A percentile compares a stretch with the other conserved stretches of the same genome.
Conservation (phyloP, 2,113 vertebrate species). For the Otus sunia region DNA sequence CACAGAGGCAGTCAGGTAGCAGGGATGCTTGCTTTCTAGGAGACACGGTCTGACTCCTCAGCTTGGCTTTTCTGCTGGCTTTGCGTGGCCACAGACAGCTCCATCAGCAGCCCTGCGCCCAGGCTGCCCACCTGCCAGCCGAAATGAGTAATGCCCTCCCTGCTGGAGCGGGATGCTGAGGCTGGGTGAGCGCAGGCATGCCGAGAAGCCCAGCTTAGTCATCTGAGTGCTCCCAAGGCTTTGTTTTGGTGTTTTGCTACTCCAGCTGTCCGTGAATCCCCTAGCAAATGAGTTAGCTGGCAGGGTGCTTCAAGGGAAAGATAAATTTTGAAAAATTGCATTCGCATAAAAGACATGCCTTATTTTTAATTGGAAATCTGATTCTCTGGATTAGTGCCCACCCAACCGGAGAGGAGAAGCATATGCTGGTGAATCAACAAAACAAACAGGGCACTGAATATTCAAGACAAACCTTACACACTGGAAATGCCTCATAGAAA, state of each 20-base stretch:
- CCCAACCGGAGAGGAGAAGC: constrained; percentile 36
- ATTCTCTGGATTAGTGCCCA: constrained; percentile 40
- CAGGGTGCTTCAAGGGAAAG: constrained; percentile 14
- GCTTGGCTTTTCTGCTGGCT: neutral
- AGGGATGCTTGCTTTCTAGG: neutral
- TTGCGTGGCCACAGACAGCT: neutral
- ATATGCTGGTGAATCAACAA: constrained; percentile 47
- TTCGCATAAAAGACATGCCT: neutral
- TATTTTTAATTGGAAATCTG: constrained; percentile 43
- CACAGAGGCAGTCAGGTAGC: neutral
- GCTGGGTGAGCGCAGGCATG: neutral
- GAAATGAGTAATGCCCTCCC: neutral
- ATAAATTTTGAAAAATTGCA: neutral
- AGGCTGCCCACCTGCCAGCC: neutral
- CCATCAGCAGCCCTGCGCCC: neutral
- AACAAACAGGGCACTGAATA: constrained; percentile 45
- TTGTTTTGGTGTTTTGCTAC: constrained; percentile 38
- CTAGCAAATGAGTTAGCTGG: constrained; percentile 34
- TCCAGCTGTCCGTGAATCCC: neutral
- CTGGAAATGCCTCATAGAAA: neutral
- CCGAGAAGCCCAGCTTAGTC: neutral
- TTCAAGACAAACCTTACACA: constrained; percentile 13
- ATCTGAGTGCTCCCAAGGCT: neutral
- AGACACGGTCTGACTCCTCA: neutral
- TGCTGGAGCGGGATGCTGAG: neutral